A percentile compares a stretch with the other conserved stretches of the same genome.
Conservation (phyloP, 2,888 invertebrate genomes). For the Entomobrya proxima region DNA sequence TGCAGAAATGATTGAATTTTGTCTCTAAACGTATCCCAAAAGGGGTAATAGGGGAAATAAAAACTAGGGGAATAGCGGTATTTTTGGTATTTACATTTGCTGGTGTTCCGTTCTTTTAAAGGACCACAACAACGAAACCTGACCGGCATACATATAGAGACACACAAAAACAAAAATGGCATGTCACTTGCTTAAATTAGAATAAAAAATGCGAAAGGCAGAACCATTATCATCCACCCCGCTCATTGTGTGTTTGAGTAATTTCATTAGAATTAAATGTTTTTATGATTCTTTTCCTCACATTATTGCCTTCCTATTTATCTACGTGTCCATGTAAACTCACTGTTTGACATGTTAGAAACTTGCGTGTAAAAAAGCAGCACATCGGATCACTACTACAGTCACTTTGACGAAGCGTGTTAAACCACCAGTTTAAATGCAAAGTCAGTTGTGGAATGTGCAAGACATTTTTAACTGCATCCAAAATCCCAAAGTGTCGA, state of each 20-base stretch:
- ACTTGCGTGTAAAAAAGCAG: background rate
- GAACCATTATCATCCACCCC: no score
- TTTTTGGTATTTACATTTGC: no score
- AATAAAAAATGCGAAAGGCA: background rate
- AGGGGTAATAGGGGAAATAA: no score
- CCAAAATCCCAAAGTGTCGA: background rate
- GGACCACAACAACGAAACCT: no score
- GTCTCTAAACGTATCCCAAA: no score
- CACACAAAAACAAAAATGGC: constrained; percentile 10
- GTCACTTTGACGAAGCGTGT: constrained; percentile 63
- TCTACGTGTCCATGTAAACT: background rate
- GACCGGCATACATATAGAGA: no score
- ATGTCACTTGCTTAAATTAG: constrained; percentile 4
- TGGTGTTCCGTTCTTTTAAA: no score
- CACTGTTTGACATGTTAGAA: no score
- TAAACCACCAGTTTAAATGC: constrained; percentile 61
- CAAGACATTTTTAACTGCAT: constrained; percentile 32
- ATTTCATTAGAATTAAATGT: background rate
- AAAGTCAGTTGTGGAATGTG: constrained; percentile 57
- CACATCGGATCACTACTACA: background rate
- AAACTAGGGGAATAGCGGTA: no score
- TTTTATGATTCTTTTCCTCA: background rate
- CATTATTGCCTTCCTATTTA: background rate
- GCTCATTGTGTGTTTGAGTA: background rate
- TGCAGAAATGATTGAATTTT: no score